These are phyloP conservation scores for Chymomyza caudatula DNA, from an alignment of 2,888 invertebrate species.

Conservation along the genomic window DNA sequence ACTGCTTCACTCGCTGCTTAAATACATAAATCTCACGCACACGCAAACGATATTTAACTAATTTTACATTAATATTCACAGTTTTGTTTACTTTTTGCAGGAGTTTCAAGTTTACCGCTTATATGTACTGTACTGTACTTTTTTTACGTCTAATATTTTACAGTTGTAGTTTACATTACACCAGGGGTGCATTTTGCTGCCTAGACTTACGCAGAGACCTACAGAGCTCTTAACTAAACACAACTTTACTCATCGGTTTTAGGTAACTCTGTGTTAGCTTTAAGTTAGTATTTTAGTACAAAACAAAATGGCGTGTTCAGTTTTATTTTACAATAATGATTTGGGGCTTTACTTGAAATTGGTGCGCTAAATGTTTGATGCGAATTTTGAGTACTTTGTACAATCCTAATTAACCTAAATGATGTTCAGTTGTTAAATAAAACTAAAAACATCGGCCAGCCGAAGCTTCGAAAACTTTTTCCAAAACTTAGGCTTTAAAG, in stretches of 20 bases:
- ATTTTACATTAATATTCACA: conserved; percentile 56
- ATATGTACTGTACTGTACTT: conserved; percentile 24
- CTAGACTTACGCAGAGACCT: conserved; percentile 23
- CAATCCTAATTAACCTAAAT: conserved; percentile 34
- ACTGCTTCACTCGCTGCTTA: too few species aligned
- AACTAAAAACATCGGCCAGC: conserved; percentile 34
- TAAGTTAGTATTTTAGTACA: not conserved
- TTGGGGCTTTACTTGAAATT: conserved; percentile 19
- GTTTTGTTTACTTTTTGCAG: conserved; percentile 15
- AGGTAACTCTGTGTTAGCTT: conserved; percentile 14
- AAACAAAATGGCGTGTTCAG: not conserved
- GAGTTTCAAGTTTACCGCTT: conserved; percentile 25
- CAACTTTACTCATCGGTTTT: conserved; percentile 1
- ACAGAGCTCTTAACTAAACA: conserved; percentile 17
- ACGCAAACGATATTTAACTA: conserved; percentile 48
- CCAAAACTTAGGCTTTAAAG: conserved; percentile 10
- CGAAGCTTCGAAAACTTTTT: conserved; percentile 36
- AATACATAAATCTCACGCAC: not conserved
- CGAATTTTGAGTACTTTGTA: conserved; percentile 35
- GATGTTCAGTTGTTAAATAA: conserved; percentile 14
- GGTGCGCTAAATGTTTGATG: conserved; percentile 35
- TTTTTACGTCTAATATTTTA: conserved; percentile 44
- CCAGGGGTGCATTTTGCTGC: conserved; percentile 50
- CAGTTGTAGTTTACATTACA: conserved; percentile 46
- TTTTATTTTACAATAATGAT: conserved; percentile 9